Conservation (phyloP, 2,797 vertebrate species). For the Urocyon cinereoargenteus region DNA sequence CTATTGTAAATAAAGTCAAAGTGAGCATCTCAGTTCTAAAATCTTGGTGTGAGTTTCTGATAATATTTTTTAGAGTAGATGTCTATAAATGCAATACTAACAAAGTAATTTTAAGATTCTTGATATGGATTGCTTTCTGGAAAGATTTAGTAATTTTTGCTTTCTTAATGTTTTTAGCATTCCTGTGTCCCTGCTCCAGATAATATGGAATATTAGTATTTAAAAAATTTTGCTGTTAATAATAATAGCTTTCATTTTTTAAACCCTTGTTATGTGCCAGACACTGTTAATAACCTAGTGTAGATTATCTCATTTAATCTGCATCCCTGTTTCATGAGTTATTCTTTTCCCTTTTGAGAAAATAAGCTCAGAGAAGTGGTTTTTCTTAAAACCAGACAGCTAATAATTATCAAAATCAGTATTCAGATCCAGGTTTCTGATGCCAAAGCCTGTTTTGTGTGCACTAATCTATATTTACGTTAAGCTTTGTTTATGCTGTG, state of each 20-base stretch:
- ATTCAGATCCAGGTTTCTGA: constrained; percentile 8
- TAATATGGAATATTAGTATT: neutral
- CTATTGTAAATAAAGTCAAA: neutral
- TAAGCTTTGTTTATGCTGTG: neutral
- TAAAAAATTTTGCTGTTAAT: neutral
- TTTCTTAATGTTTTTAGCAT: neutral
- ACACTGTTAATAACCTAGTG: neutral
- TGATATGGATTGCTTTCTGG: neutral
- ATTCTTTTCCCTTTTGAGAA: neutral
- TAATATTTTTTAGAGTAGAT: neutral
- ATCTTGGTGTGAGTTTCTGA: neutral
- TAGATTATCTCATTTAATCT: constrained; percentile 27
- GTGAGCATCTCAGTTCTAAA: neutral
- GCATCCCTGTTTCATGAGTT: neutral
- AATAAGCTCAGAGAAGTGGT: neutral
- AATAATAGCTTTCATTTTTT: neutral
- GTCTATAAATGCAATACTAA: neutral
- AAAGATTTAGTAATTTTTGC: constrained; percentile 31
- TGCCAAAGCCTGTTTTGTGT: neutral
- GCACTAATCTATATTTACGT: neutral
- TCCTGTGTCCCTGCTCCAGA: neutral
- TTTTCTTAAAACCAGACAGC: neutral
- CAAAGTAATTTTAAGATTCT: neutral
- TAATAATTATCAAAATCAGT: neutral
- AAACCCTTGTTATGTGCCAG: neutral